Percentiles rank a stretch among this genome's conserved stretches.
Conservation (phyloP, 1,140 invertebrate genomes). For the Brachionus plicatilis region DNA sequence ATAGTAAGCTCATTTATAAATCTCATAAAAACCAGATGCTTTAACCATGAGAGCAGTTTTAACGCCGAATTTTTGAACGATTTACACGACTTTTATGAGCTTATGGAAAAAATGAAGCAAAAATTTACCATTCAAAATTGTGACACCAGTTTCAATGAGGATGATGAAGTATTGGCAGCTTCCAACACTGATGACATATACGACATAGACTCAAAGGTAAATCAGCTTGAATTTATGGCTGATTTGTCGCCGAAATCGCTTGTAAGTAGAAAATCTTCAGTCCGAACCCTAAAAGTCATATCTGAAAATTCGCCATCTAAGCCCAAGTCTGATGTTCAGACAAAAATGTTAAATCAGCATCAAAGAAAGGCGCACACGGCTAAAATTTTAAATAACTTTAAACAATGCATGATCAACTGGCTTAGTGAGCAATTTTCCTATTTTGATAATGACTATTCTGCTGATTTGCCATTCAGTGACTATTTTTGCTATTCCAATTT, state of each 20-base stretch:
- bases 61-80: neutral
- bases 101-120: conserved; percentile 19
- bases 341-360: neutral
- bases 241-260: conserved; percentile 23
- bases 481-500: conserved; percentile 38
- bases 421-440: neutral
- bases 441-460: conserved; percentile 25
- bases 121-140: conserved; percentile 25
- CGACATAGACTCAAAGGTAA: conserved; percentile 18
- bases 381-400: conserved; percentile 19
- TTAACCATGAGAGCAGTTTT: neutral
- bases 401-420: conserved; percentile 22
- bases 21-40: neutral
- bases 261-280: conserved; percentile 37
- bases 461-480: neutral
- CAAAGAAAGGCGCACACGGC: conserved; percentile 13
- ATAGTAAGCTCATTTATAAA: conserved; percentile 2
- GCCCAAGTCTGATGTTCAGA: neutral
- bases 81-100: conserved; percentile 5
- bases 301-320: conserved; percentile 40
- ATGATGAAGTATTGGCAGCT: neutral
- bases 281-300: conserved; percentile 20
- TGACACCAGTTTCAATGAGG: conserved; percentile 28
- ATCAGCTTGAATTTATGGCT: conserved; percentile 10
- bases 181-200: neutral